Evolutionary conservation across 2,797 vertebrate species (phyloP), one percentile per base, ranked within the genome.

Genomic region (Artibeus lituratus): DNA sequence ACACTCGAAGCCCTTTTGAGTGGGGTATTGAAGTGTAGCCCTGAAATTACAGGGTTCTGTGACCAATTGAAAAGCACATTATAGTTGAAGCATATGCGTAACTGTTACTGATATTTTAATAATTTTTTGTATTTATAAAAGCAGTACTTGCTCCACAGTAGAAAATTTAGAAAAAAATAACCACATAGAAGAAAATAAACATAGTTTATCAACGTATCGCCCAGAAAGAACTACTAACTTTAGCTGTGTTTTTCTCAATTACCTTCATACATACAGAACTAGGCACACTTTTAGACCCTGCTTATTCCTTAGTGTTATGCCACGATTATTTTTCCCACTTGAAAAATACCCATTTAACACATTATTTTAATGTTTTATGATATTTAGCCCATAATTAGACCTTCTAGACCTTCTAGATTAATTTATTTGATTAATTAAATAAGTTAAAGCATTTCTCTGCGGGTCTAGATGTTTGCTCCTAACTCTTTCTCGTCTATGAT

Each of bases 371-470:
- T 69, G 19, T 15, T 32, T 53, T 91, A 29, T 81, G 88, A 37
- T 78, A 82, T 70, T 74, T 85, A 24, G n/a, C 11, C 32, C 37
- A 42, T 77, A 10, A 37, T 90, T 78, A 42, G 86, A 51, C 37
- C 55, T 57, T 57, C 55, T 59, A 26, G 24, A 59, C 51, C 51
- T 53, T 53, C 51, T 21, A 53, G 51, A 53, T 51, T 51, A 51
- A 51, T 51, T 51, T 51, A 15, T 21, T 53, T 9, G 21, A 22
- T 21, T 21, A 22, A 53, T 53, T 53, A 21, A 70, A 72, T 96
- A 87, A 55, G 94, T 86, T 65, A 87, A 93, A 74, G 87, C 53
- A 51, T 10, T 95, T 96, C 73, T 69, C 59, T 96, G 14, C 72
- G 82, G 59, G 7, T 5, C 78, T 92, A 29, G 51, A 39, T 69